Conservation (phyloP, 2,113 vertebrate species). For the Tympanuchus pallidicinctus region DNA sequence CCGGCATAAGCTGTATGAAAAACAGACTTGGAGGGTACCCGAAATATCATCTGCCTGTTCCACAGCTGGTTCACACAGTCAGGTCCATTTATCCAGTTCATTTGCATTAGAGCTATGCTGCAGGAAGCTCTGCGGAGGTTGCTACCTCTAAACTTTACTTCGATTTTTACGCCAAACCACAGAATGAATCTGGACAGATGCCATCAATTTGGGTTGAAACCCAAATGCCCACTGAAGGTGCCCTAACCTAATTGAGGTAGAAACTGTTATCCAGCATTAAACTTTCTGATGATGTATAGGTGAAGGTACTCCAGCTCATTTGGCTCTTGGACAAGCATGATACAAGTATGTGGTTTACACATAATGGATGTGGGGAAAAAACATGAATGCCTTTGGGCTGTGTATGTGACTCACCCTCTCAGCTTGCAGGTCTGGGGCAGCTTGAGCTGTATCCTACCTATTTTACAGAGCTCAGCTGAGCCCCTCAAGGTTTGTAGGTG, state of each 20-base stretch:
- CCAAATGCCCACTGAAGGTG: background rate
- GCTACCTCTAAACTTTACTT: background rate
- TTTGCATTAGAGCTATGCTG: background rate
- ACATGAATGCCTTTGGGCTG: background rate
- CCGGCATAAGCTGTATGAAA: background rate
- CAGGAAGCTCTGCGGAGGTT: background rate
- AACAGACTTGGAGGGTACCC: background rate
- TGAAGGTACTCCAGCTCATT: background rate
- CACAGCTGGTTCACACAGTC: background rate
- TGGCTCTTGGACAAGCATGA: background rate
- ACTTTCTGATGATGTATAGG: accelerated
- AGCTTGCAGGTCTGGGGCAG: accelerated
- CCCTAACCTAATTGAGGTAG: background rate
- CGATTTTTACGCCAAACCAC: slow-evolving; percentile 3
- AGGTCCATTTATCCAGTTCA: background rate
- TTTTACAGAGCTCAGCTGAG: background rate
- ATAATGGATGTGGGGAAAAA: background rate
- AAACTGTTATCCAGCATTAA: background rate
- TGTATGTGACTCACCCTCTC: background rate
- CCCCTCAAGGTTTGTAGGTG: accelerated
- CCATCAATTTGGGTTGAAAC: slow-evolving; percentile 15
- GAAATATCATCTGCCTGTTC: background rate
- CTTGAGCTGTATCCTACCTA: background rate
- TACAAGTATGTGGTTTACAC: background rate
- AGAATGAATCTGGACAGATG: background rate